These are phyloP conservation scores for Mustela nigripes DNA, from an alignment of 2,113 vertebrate genomes.

Conservation along the genomic window DNA sequence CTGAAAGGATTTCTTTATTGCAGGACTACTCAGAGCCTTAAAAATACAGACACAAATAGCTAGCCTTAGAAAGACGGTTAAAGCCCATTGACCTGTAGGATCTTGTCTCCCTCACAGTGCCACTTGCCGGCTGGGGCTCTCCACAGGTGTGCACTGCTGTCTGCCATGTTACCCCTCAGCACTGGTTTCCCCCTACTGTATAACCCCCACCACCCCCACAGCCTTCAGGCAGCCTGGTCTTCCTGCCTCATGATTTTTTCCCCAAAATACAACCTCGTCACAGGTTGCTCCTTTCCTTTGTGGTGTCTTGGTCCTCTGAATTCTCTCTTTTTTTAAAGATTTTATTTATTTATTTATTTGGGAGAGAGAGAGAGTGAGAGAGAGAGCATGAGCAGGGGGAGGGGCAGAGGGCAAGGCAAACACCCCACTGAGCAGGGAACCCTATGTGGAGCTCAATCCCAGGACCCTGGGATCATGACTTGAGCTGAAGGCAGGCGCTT, in stretches of 20 bases:
- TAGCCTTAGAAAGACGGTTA: neutral
- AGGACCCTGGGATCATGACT: neutral
- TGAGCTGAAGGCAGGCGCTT: neutral
- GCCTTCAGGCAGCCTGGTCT: neutral
- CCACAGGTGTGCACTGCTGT: no score
- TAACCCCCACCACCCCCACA: accelerated
- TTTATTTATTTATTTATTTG: neutral
- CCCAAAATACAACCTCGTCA: accelerated
- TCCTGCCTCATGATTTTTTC: neutral
- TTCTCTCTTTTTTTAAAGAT: neutral
- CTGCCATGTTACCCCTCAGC: neutral
- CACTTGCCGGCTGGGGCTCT: neutral
- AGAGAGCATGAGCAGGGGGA: neutral
- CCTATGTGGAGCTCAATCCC: neutral
- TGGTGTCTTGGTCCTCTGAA: neutral
- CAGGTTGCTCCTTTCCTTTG: accelerated
- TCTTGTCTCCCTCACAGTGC: accelerated
- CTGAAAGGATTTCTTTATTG: neutral
- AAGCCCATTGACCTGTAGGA: neutral
- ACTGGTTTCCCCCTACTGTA: neutral
- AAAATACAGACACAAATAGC: neutral
- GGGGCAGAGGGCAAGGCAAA: neutral
- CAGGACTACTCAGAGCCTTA: neutral
- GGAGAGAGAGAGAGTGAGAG: neutral
- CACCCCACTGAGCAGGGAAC: neutral